A percentile compares a stretch with the other conserved stretches of the same genome.
phyloP scores from a whole-genome alignment of 2,113 vertebrate genomes.

The Ciconia stormi region DNA sequence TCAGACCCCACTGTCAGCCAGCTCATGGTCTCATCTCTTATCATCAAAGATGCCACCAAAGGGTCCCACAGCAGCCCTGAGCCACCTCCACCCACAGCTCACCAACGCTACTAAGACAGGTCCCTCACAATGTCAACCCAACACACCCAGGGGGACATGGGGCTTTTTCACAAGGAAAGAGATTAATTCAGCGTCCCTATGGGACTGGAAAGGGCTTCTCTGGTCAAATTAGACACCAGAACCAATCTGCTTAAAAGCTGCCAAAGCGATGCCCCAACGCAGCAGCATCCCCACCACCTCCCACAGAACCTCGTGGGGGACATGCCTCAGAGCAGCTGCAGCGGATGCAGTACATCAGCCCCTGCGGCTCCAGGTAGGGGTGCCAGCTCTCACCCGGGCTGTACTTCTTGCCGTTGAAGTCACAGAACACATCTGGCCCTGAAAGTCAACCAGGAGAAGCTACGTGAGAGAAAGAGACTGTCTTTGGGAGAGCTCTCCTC shows the following conservation, averaged over 20 bases:
- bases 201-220: neutral
- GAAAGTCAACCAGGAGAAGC: constrained; percentile 12
- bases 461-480: rapidly evolving
- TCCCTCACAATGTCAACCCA: neutral
- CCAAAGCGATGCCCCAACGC: rapidly evolving
- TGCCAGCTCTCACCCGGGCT: constrained; percentile 93
- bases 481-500: neutral
- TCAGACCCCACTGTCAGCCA: neutral
- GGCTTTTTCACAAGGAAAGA: neutral
- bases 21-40: neutral
- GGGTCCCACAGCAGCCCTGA: neutral
- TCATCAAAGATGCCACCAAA: rapidly evolving
- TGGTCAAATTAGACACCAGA: neutral
- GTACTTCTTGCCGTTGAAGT: constrained; percentile 91
- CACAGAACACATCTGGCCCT: constrained; percentile 83
- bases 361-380: constrained; percentile 91
- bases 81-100: neutral
- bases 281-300: neutral
- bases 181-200: rapidly evolving
- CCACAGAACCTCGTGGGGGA: rapidly evolving
- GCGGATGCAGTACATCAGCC: constrained; percentile 90
- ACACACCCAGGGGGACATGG: too few relatives aligned
- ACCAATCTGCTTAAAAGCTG: neutral
- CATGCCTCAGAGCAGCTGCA: constrained; percentile 90
- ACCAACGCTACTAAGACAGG: rapidly evolving